Evolutionary conservation across 2,888 invertebrate genomes (phyloP), one percentile per base, ranked within the genome.

Genomic region (Cheilosia soror): DNA sequence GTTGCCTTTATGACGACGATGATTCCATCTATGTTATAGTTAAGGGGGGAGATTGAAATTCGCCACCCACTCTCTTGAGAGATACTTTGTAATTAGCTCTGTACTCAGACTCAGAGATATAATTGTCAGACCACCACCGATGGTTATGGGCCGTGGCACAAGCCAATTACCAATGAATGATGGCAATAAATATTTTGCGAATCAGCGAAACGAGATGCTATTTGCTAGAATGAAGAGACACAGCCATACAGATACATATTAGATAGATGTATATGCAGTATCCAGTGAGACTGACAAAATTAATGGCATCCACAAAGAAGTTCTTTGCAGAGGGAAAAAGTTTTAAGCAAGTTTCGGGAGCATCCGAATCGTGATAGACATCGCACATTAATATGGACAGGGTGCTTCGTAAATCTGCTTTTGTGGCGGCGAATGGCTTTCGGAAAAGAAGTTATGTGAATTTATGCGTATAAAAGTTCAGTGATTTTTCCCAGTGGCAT

Each of bases 141-240:
- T 44, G 4, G 55, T 44, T 57, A 20, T 20, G 57, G 33, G 29
- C 13, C 13, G 29, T 44, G 44, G 63, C 75, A 47, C 55, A 63
- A 65, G 76, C 76, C 76, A 76, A 76, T 76, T 76, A 76, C 51
- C 66, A 40, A 68, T 42, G 76, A 68, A 51, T 33, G 76, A 76
- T 66, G 29, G 49, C 58, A 75, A 75, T 75, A 75, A 75, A 65
- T 66, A 66, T 68, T 76, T 66, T 76, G 42, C 49, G 51, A 57
- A 76, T 58, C 44, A 66, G 49, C 49, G 65, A 58, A 51, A 73
- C 55, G 44, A 75, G 27, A n/a, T n/a, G n/a, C n/a, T n/a, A n/a
- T n/a, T 51, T 63, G 29, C 71, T 27, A 29, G 27, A 20, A 37
- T 37, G 11, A 37, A 37, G 37, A 37, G 9, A 37, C 37, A 29